phyloP scores from a whole-genome alignment of 2,888 invertebrate species.

The Acronicta psi region DNA sequence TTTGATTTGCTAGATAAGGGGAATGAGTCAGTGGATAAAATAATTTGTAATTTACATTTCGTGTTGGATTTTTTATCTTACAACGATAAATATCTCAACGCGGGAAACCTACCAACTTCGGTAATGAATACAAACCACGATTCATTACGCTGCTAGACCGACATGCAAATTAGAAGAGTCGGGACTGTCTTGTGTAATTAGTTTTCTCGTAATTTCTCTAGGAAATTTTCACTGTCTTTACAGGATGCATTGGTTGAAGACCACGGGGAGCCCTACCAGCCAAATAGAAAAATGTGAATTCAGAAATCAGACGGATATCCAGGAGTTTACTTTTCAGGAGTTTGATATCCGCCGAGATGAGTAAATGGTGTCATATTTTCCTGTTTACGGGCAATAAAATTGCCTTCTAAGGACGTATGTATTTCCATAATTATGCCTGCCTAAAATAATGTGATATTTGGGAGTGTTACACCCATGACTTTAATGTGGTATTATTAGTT shows the following conservation, averaged over 20 bases:
- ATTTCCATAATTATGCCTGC: not conserved
- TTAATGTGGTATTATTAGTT: conserved; percentile 36
- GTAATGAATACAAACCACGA: conserved; percentile 45
- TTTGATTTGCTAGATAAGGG: conserved; percentile 16
- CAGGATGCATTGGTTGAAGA: conserved; percentile 89
- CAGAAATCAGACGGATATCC: conserved; percentile 89
- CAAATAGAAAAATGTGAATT: conserved; percentile 93
- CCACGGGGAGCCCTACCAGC: conserved; percentile 93
- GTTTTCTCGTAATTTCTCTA: conserved; percentile 35
- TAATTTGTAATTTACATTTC: conserved; percentile 21
- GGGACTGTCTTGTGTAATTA: conserved; percentile 33
- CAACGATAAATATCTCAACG: conserved; percentile 7
- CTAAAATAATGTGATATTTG: conserved; percentile 33
- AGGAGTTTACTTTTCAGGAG: conserved; percentile 79
- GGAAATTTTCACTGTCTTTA: conserved; percentile 35
- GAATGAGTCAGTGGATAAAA: conserved; percentile 2
- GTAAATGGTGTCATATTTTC: conserved; percentile 11
- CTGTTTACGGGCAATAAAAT: not conserved
- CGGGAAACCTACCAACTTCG: conserved; percentile 18
- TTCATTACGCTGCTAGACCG: conserved; percentile 38
- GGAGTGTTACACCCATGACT: conserved; percentile 18
- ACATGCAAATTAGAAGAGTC: conserved; percentile 35
- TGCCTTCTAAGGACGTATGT: conserved; percentile 2
- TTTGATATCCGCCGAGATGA: conserved; percentile 83
- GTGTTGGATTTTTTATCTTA: conserved; percentile 23